Conservation (phyloP, 92 coral and sea anemone species). For the Montipora capitata region DNA sequence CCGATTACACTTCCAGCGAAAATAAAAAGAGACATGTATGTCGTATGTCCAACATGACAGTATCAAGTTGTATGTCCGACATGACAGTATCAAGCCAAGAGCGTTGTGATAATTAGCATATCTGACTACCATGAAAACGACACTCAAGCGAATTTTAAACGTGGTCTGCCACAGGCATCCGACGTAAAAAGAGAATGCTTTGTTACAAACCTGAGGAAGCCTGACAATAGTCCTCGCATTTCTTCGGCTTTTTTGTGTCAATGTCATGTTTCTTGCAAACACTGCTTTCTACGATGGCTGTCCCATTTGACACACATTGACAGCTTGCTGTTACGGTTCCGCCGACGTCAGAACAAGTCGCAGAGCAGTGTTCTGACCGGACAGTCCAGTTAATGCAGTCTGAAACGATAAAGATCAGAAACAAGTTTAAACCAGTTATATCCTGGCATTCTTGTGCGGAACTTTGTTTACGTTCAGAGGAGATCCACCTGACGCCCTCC, state of each 20-base stretch:
- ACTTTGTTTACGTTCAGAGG: too few relatives aligned
- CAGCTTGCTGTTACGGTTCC: conserved; percentile 18
- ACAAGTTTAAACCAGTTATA: background rate
- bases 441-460: too few relatives aligned
- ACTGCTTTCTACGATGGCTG: background rate
- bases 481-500: too few relatives aligned
- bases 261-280: background rate
- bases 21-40: too few relatives aligned
- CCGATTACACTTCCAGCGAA: too few relatives aligned
- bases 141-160: too few relatives aligned
- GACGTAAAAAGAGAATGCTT: background rate
- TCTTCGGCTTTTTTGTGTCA: background rate
- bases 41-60: too few relatives aligned
- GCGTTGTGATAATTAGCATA: too few relatives aligned
- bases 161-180: too few relatives aligned
- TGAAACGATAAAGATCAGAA: background rate
- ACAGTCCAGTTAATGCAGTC: conserved; percentile 15
- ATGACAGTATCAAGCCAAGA: too few relatives aligned
- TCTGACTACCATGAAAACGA: too few relatives aligned
- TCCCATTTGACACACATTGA: background rate
- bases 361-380: background rate
- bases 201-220: conserved; percentile 4
- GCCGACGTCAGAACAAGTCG: conserved; percentile 17
- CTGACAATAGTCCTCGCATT: background rate
- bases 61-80: too few relatives aligned